Evolutionary conservation across 2,113 vertebrate genomes (phyloP).

Genomic region (Lasiurus cinereus): DNA sequence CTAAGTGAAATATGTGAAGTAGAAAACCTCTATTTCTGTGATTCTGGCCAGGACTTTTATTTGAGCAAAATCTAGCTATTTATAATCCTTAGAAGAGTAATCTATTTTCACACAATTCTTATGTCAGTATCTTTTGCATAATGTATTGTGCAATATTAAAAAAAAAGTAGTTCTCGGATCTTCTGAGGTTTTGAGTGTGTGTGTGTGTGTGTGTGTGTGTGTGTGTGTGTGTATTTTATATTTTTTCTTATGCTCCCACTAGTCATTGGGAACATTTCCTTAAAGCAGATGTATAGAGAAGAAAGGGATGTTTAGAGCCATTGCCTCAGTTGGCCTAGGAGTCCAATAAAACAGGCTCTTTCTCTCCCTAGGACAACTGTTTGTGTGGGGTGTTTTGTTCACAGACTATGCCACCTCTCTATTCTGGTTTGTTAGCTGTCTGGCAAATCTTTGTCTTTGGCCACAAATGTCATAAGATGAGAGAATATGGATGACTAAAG

Average conservation of each 20-base stretch:
- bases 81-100: slow-evolving; percentile 49
- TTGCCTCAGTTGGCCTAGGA: not conserved
- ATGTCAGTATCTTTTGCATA: not conserved
- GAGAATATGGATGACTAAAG: slow-evolving; percentile 35
- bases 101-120: slow-evolving; percentile 10
- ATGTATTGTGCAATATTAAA: not conserved
- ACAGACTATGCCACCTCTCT: not conserved
- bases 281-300: not conserved
- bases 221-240: not conserved
- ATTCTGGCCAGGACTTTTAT: not conserved
- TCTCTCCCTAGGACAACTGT: slow-evolving; percentile 32
- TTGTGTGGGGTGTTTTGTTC: not conserved
- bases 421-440: slow-evolving; percentile 58
- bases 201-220: not conserved
- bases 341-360: not conserved
- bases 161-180: not conserved
- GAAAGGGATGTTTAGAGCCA: not conserved
- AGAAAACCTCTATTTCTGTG: slow-evolving; percentile 22
- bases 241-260: not conserved
- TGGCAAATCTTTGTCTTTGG: slow-evolving; percentile 67
- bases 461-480: slow-evolving; percentile 58
- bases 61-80: slow-evolving; percentile 38
- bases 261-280: not conserved
- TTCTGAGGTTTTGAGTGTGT: not conserved
- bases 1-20: slow-evolving; percentile 12